Evolutionary conservation across 2,113 vertebrate genomes (phyloP).

Genomic region (Myiopsitta monachus): DNA sequence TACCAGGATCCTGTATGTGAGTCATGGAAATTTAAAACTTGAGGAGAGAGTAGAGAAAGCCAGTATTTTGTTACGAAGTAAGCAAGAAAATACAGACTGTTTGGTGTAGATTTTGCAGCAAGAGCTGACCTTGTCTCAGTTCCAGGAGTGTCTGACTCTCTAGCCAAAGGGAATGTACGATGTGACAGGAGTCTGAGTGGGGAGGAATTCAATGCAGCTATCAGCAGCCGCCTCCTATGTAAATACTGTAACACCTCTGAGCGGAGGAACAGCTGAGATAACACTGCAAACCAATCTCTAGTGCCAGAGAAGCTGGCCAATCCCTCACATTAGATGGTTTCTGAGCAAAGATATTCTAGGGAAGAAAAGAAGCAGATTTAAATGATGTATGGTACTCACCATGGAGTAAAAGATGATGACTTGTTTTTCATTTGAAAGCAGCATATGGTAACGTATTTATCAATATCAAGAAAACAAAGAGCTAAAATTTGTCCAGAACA

Average conservation of each 20-base stretch:
- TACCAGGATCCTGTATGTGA: neutral
- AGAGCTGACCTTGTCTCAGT: neutral
- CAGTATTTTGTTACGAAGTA: neutral
- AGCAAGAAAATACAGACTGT: neutral
- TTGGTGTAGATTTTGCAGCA: neutral
- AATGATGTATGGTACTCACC: neutral
- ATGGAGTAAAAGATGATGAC: neutral
- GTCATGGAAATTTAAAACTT: neutral
- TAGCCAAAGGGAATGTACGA: slow-evolving; percentile 23
- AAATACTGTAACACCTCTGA: slow-evolving; percentile 74
- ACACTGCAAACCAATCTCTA: slow-evolving; percentile 72
- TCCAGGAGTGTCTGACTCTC: neutral
- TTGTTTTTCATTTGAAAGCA: neutral
- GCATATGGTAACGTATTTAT: neutral
- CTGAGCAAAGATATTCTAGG: slow-evolving; percentile 10
- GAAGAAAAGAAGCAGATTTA: neutral
- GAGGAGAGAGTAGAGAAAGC: neutral
- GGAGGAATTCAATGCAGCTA: slow-evolving; percentile 63
- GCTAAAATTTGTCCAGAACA: neutral
- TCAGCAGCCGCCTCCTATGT: slow-evolving; percentile 68
- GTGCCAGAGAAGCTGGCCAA: slow-evolving; percentile 22
- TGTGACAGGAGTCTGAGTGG: slow-evolving; percentile 23
- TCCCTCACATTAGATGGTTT: neutral
- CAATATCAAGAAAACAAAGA: neutral
- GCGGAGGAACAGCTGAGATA: slow-evolving; percentile 73